These are phyloP conservation scores for Squalus acanthias DNA, from an alignment of 2,797 vertebrate genomes.

Conservation along the genomic window DNA sequence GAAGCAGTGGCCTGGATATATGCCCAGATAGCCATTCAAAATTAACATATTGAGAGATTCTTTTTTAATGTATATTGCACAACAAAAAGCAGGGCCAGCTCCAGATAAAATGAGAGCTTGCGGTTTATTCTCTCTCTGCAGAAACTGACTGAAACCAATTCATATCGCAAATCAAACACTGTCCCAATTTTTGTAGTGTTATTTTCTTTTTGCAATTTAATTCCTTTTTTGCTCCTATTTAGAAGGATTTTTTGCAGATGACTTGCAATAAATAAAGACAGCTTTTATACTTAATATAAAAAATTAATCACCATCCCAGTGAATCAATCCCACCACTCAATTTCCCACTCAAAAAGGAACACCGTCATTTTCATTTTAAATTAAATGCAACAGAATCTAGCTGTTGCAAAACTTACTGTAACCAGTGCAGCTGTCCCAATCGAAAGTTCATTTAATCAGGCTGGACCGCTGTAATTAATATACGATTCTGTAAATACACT, in stretches of 20 bases:
- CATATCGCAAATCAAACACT: background rate
- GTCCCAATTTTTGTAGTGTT: background rate
- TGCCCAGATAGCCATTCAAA: background rate
- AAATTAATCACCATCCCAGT: background rate
- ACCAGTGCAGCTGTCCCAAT: background rate
- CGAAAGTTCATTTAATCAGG: background rate
- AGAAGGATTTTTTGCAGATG: background rate
- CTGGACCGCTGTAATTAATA: background rate
- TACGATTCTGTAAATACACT: background rate
- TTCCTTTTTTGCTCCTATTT: background rate
- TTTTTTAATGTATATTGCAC: background rate
- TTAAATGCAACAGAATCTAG: background rate
- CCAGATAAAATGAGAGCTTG: background rate
- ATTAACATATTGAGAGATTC: background rate
- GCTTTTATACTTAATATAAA: background rate
- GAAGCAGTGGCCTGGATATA: background rate
- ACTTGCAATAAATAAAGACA: background rate
- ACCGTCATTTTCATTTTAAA: background rate
- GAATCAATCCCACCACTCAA: background rate
- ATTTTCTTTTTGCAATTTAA: background rate
- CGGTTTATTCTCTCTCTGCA: background rate
- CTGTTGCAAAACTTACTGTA: background rate
- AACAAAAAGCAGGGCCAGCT: background rate
- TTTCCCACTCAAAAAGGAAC: background rate
- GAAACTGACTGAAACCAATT: background rate